Evolutionary conservation across 2,888 invertebrate species (phyloP), one percentile per base, ranked within the genome.

Genomic region (Acleris holmiana): DNA sequence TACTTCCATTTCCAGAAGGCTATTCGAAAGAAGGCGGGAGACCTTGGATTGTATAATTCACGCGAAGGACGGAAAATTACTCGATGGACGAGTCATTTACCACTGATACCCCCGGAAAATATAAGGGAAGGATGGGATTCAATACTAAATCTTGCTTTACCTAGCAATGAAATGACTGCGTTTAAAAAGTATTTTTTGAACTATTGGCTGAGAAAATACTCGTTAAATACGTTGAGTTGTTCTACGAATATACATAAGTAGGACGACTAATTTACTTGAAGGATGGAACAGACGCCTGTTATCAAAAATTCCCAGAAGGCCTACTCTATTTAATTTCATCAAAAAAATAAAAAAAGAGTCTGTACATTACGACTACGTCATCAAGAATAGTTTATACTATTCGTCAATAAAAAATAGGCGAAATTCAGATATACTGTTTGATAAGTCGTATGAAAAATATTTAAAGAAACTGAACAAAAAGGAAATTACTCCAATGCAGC

Each of bases 91-190:
- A 40, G 46, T 23, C 50, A 60, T 29, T 51, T 60, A 51, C 51
- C 46, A 19, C 41, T 59, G 40, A n/a, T 59, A 59, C 50, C 59
- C 35, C 50, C 59, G 41, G 59, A 59, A 50, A 59, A 59, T 50
- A 59, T 59, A 35, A 40, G 15, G 41, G 59, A 50, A 50, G 59
- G 59, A 50, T 59, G 59, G 59, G 50, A 49, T 49, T 59, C 59
- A 41, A 59, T 59, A 10, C 59, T 59, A 49, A 59, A 40, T 21
- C 41, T 41, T 49, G 41, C 15, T 23, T 29, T 17, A 50, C n/a
- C n/a, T 21, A 50, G 17, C 29, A 23, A 50, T 50, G 50, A 50
- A 50, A n/a, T 50, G 17, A 50, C 23, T 23, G 21, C 23, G 23
- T 50, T 50, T 17, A 50, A 50, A 29, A 50, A 25, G 21, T 50